phyloP scores from a whole-genome alignment of 2,888 invertebrate species.

The Drosophila ezoana region DNA sequence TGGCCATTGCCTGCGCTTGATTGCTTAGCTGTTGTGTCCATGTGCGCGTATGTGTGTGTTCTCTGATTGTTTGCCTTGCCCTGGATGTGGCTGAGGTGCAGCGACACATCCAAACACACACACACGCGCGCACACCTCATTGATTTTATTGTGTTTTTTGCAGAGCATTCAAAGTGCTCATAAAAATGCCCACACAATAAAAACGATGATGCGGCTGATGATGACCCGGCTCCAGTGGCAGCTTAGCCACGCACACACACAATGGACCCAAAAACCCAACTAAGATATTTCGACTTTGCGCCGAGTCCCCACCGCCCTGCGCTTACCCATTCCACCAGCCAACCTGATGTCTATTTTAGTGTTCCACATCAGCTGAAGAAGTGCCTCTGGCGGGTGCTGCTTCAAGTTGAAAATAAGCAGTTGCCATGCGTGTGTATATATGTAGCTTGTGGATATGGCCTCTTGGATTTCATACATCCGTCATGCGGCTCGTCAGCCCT shows the following conservation, averaged over 20 bases:
- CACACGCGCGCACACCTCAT: constrained; percentile 78
- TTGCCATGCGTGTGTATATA: constrained; percentile 34
- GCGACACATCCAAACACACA: constrained; percentile 23
- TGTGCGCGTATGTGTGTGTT: constrained; percentile 45
- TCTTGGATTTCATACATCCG: constrained; percentile 62
- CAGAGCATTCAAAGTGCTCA: constrained; percentile 75
- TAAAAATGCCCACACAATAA: constrained; percentile 81
- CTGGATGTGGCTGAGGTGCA: constrained; percentile 61
- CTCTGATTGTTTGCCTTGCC: constrained; percentile 58
- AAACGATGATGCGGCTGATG: constrained; percentile 76
- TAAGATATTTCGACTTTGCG: constrained; percentile 28
- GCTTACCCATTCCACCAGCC: constrained; percentile 46
- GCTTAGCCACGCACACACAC: constrained; percentile 31
- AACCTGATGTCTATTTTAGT: constrained; percentile 77
- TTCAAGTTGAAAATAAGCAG: constrained; percentile 41
- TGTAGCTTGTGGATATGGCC: constrained; percentile 12
- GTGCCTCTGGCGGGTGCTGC: constrained; percentile 12
- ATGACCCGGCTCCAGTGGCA: constrained; percentile 41
- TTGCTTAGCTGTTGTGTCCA: constrained; percentile 71
- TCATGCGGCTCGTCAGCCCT: constrained; percentile 50
- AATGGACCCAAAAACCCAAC: constrained; percentile 37
- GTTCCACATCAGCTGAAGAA: constrained; percentile 27
- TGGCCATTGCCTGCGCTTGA: constrained; percentile 73
- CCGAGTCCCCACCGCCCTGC: background rate
- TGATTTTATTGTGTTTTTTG: constrained; percentile 83